Percentiles rank a stretch among this genome's conserved stretches.
Conservation (phyloP, 1,140 invertebrate genomes). For the Oryctes rhinoceros region DNA sequence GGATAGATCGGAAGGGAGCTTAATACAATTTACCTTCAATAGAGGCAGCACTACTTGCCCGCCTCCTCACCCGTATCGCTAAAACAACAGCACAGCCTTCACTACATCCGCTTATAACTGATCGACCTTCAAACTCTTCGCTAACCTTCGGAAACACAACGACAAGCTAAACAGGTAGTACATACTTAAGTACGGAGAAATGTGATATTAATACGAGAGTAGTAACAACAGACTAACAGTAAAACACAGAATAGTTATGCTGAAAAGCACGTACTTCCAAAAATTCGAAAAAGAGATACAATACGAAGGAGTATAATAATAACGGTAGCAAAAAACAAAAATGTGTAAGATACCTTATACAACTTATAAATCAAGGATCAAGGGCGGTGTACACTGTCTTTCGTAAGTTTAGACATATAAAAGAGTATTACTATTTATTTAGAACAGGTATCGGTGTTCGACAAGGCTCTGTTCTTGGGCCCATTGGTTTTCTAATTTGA, state of each 20-base stretch:
- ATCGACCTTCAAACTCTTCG: slow-evolving; percentile 23
- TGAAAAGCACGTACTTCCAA: not conserved
- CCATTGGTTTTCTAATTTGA: too few species aligned
- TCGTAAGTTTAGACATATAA: too few species aligned
- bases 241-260: not conserved
- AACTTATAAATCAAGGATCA: not conserved
- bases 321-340: not conserved
- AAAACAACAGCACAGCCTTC: slow-evolving; percentile 58
- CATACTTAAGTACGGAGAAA: not conserved
- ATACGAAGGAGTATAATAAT: not conserved
- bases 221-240: too few species aligned
- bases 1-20: slow-evolving; percentile 45
- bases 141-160: slow-evolving; percentile 27
- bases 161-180: not conserved
- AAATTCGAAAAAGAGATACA: not conserved
- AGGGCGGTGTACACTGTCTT: not conserved
- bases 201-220: not conserved
- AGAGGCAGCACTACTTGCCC: slow-evolving; percentile 58
- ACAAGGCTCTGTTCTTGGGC: too few species aligned
- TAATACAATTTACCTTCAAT: slow-evolving; percentile 57
- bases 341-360: slow-evolving; percentile 22
- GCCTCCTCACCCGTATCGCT: slow-evolving; percentile 59
- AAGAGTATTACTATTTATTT: too few species aligned
- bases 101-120: slow-evolving; percentile 45
- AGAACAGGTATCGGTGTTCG: too few species aligned